Evolutionary conservation across 2,113 vertebrate species (phyloP).

Genomic region (Greenwoodochromis staneri): DNA sequence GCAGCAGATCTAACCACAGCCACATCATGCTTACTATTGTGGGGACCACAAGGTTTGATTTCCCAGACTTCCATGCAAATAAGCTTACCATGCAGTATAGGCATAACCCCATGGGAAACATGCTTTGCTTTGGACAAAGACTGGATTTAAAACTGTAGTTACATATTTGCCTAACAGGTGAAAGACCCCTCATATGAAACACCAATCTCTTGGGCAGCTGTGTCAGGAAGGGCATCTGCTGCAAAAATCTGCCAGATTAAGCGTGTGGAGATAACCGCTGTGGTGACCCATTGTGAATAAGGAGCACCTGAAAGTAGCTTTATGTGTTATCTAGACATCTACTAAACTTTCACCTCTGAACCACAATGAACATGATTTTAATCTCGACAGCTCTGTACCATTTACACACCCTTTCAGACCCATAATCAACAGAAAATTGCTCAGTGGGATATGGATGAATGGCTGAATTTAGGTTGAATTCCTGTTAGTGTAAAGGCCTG

Average conservation of each 20-base stretch:
- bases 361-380: not conserved
- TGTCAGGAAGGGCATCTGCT: not conserved
- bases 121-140: not conserved
- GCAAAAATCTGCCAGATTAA: not conserved
- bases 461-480: not conserved
- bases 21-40: not conserved
- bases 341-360: not conserved
- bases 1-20: not conserved
- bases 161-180: not conserved
- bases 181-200: not conserved
- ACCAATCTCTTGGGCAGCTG: not conserved
- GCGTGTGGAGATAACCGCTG: fast-evolving
- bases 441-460: not conserved
- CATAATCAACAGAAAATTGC: not conserved
- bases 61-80: not conserved
- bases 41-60: not conserved
- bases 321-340: not conserved
- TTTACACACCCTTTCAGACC: not conserved
- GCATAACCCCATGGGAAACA: not conserved
- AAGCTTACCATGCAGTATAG: not conserved
- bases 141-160: not conserved
- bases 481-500: fast-evolving
- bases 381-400: not conserved
- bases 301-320: not conserved
- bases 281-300: not conserved